phyloP scores from a whole-genome alignment of 2,113 vertebrate genomes.

The Casuarius casuarius region DNA sequence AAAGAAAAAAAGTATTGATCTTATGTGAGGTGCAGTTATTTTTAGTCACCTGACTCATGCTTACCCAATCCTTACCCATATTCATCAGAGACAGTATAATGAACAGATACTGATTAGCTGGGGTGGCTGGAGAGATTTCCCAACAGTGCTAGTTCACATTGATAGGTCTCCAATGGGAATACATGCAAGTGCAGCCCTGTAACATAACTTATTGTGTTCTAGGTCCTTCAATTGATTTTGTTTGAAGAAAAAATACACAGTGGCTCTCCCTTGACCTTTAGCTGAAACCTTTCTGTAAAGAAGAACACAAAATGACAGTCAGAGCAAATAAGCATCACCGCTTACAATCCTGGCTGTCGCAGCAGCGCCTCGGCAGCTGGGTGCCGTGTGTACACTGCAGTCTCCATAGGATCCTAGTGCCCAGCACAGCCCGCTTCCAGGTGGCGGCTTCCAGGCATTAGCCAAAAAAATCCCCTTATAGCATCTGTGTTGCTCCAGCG shows the following conservation, averaged over 20 bases:
- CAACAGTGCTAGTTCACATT: slow-evolving; percentile 76
- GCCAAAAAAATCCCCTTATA: not conserved
- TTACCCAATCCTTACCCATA: slow-evolving; percentile 81
- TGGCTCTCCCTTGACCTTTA: slow-evolving; percentile 80
- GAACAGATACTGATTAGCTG: slow-evolving; percentile 88
- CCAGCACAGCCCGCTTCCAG: not conserved
- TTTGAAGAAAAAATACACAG: slow-evolving; percentile 70
- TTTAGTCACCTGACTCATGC: slow-evolving; percentile 82
- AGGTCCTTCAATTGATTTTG: slow-evolving; percentile 83
- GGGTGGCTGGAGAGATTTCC: slow-evolving; percentile 83
- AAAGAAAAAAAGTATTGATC: slow-evolving; percentile 71
- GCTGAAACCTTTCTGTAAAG: slow-evolving; percentile 65
- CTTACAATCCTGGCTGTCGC: not conserved
- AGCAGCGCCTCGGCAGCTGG: not conserved
- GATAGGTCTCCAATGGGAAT: slow-evolving; percentile 79
- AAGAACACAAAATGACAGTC: slow-evolving; percentile 44
- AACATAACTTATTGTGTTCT: slow-evolving; percentile 85
- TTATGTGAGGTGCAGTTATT: slow-evolving; percentile 78
- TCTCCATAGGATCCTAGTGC: not conserved
- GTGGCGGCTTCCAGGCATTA: not conserved
- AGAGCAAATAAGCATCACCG: slow-evolving; percentile 36
- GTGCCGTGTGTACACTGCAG: not conserved
- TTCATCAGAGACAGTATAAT: slow-evolving; percentile 83
- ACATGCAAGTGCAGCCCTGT: slow-evolving; percentile 51
- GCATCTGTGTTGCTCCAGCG: not conserved